A percentile compares a stretch with the other conserved stretches of the same genome.
phyloP scores from a whole-genome alignment of 2,797 vertebrate genomes.

The Bufotes viridis region DNA sequence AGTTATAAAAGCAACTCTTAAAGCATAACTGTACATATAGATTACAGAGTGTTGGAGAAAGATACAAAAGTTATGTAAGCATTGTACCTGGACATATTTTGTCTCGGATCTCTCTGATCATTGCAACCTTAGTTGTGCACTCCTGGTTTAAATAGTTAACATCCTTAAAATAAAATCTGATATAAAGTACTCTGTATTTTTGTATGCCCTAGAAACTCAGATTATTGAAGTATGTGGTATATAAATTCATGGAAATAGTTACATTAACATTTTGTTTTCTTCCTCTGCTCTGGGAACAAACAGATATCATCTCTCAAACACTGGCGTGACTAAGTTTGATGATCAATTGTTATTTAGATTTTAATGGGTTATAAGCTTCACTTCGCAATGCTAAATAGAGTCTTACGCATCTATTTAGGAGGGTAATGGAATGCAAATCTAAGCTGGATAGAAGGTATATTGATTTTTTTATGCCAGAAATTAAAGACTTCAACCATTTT shows the following conservation, averaged over 20 bases:
- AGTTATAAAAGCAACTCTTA: too few relatives aligned
- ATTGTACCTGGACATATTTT: too few relatives aligned
- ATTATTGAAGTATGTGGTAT: slow-evolving; percentile 36
- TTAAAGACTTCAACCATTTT: slow-evolving; percentile 64
- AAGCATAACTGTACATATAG: too few relatives aligned
- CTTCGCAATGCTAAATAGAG: slow-evolving; percentile 64
- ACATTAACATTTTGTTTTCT: slow-evolving; percentile 53
- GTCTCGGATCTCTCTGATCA: too few relatives aligned
- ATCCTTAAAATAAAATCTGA: not conserved
- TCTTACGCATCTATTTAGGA: slow-evolving; percentile 66
- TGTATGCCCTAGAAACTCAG: not conserved
- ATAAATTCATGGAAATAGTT: slow-evolving; percentile 48
- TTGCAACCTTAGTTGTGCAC: too few relatives aligned
- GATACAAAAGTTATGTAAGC: too few relatives aligned
- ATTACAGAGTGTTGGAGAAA: too few relatives aligned
- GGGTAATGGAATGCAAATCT: slow-evolving; percentile 67
- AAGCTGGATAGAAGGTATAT: slow-evolving; percentile 60
- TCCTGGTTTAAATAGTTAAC: not conserved
- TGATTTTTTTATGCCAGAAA: slow-evolving; percentile 69
- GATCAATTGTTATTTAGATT: slow-evolving; percentile 57
- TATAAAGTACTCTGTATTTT: not conserved
- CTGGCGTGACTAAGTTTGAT: slow-evolving; percentile 50
- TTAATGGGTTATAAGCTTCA: slow-evolving; percentile 61
- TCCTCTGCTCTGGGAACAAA: slow-evolving; percentile 46
- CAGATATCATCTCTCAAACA: slow-evolving; percentile 50